Percentiles rank a stretch among this genome's conserved stretches.
Conservation (phyloP, 2,113 vertebrate genomes). For the Colistium nudipinnis region DNA sequence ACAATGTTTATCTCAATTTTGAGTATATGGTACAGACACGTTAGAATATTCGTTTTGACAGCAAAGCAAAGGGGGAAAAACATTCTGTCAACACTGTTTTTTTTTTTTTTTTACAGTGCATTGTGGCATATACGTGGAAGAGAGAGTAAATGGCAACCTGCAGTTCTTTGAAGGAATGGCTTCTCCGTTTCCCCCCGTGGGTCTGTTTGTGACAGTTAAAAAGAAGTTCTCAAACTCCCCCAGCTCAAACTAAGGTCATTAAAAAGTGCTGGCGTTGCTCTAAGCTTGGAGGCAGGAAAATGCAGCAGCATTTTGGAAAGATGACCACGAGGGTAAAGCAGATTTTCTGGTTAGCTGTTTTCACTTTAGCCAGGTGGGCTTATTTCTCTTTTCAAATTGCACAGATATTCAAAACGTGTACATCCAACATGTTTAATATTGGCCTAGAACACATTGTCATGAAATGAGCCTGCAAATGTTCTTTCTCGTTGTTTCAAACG, state of each 20-base stretch:
- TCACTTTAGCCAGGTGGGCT: background rate
- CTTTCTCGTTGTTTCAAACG: no score
- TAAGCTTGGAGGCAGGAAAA: slow-evolving; percentile 37
- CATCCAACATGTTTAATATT: background rate
- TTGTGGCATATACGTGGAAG: slow-evolving; percentile 11
- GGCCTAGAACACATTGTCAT: background rate
- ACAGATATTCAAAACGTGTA: background rate
- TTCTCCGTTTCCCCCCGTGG: slow-evolving; percentile 25
- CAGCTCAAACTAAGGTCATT: slow-evolving; percentile 57
- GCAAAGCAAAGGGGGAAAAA: slow-evolving; percentile 24
- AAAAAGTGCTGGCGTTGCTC: slow-evolving; percentile 51
- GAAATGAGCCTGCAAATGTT: no score
- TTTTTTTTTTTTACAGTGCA: slow-evolving; percentile 1
- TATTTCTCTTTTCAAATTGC: background rate
- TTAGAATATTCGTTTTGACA: slow-evolving; percentile 3
- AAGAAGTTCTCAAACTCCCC: slow-evolving; percentile 50
- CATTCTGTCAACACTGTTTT: slow-evolving; percentile 8
- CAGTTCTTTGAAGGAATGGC: slow-evolving; percentile 28
- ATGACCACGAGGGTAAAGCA: slow-evolving; percentile 20
- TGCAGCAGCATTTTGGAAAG: slow-evolving; percentile 38
- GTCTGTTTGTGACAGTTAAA: slow-evolving; percentile 48
- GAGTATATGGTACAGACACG: background rate
- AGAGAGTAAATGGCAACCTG: slow-evolving; percentile 31
- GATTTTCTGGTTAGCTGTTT: slow-evolving; percentile 3
- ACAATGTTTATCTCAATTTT: no score